These are phyloP conservation scores for Rhinatrema bivittatum DNA, from an alignment of 2,797 vertebrate genomes.

Conservation along the genomic window DNA sequence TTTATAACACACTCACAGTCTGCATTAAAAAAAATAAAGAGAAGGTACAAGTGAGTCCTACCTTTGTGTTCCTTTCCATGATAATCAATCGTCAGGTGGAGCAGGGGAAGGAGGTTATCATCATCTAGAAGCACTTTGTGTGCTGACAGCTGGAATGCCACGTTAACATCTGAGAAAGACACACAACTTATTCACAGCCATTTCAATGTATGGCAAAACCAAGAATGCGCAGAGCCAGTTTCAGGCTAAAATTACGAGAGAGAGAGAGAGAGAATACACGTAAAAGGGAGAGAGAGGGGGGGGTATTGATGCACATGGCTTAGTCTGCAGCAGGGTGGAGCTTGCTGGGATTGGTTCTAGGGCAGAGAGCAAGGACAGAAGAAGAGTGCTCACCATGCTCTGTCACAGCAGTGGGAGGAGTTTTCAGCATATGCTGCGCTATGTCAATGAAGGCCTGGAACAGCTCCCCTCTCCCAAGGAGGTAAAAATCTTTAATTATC, in stretches of 20 bases:
- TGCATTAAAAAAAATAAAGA: too few species aligned
- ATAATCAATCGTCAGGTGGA: constrained; percentile 89
- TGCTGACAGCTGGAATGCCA: constrained; percentile 94
- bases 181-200: too few species aligned
- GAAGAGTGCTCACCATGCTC: constrained; percentile 82
- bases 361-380: too few species aligned
- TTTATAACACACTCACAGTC: too few species aligned
- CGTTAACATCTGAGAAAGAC: constrained; percentile 78
- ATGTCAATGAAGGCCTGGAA: constrained; percentile 96
- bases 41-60: constrained; percentile 24
- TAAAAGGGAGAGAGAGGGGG: too few species aligned
- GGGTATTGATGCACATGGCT: too few species aligned
- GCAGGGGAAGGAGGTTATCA: constrained; percentile 89
- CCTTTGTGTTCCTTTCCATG: constrained; percentile 93
- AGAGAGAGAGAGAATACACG: too few species aligned
- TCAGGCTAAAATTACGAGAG: too few species aligned
- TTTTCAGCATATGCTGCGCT: constrained; percentile 94
- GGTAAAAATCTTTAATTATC: constrained; percentile 97
- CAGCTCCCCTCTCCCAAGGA: constrained; percentile 91
- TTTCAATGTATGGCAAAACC: too few species aligned
- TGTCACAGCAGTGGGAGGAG: constrained; percentile 87
- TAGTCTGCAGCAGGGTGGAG: too few species aligned
- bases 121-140: constrained; percentile 93
- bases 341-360: too few species aligned
- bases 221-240: too few species aligned